Percentiles rank a stretch among this genome's conserved stretches.
phyloP scores from a whole-genome alignment of 2,797 vertebrate species.

The Anabacerthia variegaticeps region DNA sequence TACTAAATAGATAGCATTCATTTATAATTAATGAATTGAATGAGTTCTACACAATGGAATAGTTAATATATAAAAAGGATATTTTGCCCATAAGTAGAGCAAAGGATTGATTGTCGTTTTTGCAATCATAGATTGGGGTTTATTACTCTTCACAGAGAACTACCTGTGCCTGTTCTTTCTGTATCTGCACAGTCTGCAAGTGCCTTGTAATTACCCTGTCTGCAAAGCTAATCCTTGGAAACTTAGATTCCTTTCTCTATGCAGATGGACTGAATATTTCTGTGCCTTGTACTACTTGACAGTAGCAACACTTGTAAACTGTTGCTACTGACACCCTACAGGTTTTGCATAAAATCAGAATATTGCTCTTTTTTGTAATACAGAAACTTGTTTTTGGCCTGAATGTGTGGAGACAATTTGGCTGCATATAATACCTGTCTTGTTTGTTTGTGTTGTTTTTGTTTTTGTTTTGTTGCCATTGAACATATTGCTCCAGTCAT shows the following conservation, averaged over 20 bases:
- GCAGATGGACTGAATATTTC: background rate
- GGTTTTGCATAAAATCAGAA: background rate
- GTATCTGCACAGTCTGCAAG: background rate
- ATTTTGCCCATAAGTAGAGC: background rate
- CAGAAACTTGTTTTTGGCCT: background rate
- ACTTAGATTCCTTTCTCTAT: background rate
- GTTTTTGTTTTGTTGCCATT: too few relatives aligned
- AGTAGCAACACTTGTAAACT: background rate
- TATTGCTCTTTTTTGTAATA: background rate
- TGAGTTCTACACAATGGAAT: background rate
- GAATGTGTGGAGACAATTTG: background rate
- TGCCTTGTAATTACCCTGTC: background rate
- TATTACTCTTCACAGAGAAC: background rate
- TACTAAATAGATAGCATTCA: background rate
- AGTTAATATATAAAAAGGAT: background rate
- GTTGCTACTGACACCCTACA: background rate
- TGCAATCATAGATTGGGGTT: background rate
- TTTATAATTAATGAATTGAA: background rate
- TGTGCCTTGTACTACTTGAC: background rate
- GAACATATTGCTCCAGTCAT: background rate
- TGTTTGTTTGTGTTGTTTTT: background rate
- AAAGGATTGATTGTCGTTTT: background rate
- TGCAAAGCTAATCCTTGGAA: background rate
- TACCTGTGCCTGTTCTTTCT: background rate
- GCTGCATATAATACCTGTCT: background rate